Percentiles rank a stretch among this genome's conserved stretches.
Evolutionary conservation across 2,113 vertebrate species (phyloP).

Genomic region (Sorex araneus): DNA sequence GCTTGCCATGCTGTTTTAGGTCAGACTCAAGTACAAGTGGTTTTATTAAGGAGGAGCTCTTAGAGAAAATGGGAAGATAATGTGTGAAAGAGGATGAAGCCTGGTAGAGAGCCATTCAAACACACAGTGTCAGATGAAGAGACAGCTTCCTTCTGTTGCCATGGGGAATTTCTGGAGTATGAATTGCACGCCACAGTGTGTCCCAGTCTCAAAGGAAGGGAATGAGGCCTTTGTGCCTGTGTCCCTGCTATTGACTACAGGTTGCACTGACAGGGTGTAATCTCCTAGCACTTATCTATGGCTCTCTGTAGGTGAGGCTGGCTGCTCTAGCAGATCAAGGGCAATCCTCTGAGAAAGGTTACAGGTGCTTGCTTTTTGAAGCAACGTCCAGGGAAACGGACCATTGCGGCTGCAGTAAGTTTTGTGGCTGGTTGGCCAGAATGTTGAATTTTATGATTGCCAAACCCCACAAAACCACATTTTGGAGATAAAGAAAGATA

Average conservation of each 20-base stretch:
- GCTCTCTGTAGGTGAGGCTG: neutral
- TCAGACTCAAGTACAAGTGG: neutral
- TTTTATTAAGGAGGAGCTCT: slow-evolving; percentile 14
- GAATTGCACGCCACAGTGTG: neutral
- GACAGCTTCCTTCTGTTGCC: neutral
- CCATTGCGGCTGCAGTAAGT: neutral
- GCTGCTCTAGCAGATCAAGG: neutral
- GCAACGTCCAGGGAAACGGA: neutral
- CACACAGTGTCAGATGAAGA: neutral
- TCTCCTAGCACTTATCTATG: neutral
- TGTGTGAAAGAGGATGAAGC: neutral
- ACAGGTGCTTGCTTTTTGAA: neutral
- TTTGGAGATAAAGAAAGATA: neutral
- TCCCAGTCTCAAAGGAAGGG: neutral
- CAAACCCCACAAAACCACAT: neutral
- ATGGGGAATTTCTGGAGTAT: neutral
- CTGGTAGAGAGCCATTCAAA: neutral
- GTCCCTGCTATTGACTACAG: neutral
- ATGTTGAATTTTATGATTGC: neutral
- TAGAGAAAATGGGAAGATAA: neutral
- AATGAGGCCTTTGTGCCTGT: neutral
- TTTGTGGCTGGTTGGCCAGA: neutral
- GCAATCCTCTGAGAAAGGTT: neutral
- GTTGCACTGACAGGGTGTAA: neutral
- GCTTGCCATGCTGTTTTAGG: neutral